These are phyloP conservation scores for Drosophila carrolli DNA, from an alignment of 1,140 invertebrate species.

Conservation along the genomic window DNA sequence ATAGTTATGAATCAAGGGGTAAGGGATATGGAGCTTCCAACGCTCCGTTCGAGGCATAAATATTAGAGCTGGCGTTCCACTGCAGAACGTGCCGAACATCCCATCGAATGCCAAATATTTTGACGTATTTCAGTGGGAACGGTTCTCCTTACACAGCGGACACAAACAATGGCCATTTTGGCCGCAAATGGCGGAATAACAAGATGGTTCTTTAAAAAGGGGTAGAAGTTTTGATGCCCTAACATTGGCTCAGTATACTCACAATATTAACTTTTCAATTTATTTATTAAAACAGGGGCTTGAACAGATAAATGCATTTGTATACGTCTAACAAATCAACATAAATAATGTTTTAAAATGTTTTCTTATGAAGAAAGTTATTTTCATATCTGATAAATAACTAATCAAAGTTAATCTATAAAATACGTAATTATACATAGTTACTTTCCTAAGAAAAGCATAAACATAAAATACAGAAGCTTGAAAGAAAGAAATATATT, in stretches of 20 bases:
- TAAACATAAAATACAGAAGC: too few relatives aligned
- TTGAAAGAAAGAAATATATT: too few relatives aligned
- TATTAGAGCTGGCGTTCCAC: slow-evolving; percentile 47
- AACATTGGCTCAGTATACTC: not conserved
- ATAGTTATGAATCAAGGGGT: slow-evolving; percentile 62
- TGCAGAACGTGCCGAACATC: slow-evolving; percentile 46
- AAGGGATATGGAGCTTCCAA: not conserved
- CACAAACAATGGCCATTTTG: slow-evolving; percentile 65
- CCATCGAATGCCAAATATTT: slow-evolving; percentile 83
- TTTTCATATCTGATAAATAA: too few relatives aligned
- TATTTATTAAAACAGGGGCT: too few relatives aligned
- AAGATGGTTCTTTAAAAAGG: slow-evolving; percentile 18
- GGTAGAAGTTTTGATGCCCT: not conserved
- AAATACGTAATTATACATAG: too few relatives aligned
- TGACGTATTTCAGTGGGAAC: slow-evolving; percentile 72
- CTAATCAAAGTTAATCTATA: too few relatives aligned
- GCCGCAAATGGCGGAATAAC: slow-evolving; percentile 71
- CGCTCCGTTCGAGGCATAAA: slow-evolving; percentile 57
- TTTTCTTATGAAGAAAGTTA: too few relatives aligned
- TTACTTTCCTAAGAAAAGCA: too few relatives aligned
- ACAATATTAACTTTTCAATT: not conserved
- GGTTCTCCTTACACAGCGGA: slow-evolving; percentile 1
- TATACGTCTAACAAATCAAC: too few relatives aligned
- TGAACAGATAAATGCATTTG: too few relatives aligned
- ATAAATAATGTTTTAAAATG: too few relatives aligned